These are phyloP conservation scores for Amphilophus citrinellus DNA, from an alignment of 2,113 vertebrate genomes.

Conservation along the genomic window DNA sequence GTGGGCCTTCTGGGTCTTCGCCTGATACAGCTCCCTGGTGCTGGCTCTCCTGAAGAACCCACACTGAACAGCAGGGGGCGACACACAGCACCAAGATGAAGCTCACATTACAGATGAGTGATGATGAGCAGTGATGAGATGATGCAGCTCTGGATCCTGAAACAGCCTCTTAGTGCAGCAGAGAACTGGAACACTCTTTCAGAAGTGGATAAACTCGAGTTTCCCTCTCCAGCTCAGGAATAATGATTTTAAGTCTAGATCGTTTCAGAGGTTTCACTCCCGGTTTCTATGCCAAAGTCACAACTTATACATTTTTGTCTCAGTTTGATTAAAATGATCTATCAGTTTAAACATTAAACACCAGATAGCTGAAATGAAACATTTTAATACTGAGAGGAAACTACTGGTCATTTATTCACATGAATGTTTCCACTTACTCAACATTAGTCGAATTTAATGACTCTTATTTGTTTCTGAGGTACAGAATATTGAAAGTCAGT, in stretches of 20 bases:
- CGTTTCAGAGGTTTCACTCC: not conserved
- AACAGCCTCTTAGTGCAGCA: not conserved
- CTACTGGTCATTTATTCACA: no score
- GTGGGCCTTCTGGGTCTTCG: conserved; percentile 89
- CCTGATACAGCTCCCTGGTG: conserved; percentile 91
- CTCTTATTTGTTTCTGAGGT: no score
- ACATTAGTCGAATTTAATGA: no score
- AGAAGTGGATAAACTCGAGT: not conserved
- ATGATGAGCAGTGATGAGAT: not conserved
- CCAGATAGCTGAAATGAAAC: not conserved
- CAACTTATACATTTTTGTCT: not conserved
- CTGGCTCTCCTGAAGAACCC: conserved; percentile 93
- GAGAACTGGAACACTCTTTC: not conserved
- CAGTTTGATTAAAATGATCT: not conserved
- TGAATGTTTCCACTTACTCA: no score
- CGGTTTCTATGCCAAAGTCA: not conserved
- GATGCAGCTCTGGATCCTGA: not conserved
- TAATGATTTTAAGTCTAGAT: not conserved
- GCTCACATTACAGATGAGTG: not conserved
- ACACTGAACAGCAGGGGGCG: conserved; percentile 82
- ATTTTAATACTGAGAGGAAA: not conserved
- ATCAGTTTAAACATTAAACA: not conserved
- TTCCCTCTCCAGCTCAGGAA: not conserved
- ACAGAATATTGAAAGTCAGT: no score
- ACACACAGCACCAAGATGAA: conserved; percentile 7